Evolutionary conservation across 2,797 vertebrate species (phyloP).

Genomic region (Phyllotis vaccarum): DNA sequence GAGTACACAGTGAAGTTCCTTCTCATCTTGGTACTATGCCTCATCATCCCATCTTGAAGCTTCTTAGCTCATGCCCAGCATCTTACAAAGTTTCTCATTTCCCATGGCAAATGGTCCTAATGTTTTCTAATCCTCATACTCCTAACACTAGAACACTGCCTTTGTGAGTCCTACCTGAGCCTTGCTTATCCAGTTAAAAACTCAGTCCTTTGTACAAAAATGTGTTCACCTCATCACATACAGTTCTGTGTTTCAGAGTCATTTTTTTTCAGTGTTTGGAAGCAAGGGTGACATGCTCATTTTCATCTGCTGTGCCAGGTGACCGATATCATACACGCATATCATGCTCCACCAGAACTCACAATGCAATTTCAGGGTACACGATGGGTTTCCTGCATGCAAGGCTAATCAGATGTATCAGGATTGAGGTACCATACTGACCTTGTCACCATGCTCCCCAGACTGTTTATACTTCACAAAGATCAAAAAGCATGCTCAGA

Average conservation of each 20-base stretch:
- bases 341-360: neutral
- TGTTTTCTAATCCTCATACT: neutral
- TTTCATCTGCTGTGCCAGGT: neutral
- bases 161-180: neutral
- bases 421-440: neutral
- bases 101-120: neutral
- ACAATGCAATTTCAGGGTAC: neutral
- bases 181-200: conserved; percentile 26
- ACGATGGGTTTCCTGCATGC: neutral
- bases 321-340: neutral
- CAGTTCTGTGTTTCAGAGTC: rapidly evolving
- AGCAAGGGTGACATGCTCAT: neutral
- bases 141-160: neutral
- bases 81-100: neutral
- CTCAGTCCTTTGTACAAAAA: neutral
- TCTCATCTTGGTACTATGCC: rapidly evolving
- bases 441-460: neutral
- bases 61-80: too few relatives aligned
- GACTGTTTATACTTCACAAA: conserved; percentile 60
- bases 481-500: conserved; percentile 58
- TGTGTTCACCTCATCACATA: neutral
- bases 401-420: neutral
- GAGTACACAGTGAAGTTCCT: neutral
- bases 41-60: neutral
- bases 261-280: neutral